Conservation (phyloP, 1,140 invertebrate genomes). For the Neodiprion virginianus region DNA sequence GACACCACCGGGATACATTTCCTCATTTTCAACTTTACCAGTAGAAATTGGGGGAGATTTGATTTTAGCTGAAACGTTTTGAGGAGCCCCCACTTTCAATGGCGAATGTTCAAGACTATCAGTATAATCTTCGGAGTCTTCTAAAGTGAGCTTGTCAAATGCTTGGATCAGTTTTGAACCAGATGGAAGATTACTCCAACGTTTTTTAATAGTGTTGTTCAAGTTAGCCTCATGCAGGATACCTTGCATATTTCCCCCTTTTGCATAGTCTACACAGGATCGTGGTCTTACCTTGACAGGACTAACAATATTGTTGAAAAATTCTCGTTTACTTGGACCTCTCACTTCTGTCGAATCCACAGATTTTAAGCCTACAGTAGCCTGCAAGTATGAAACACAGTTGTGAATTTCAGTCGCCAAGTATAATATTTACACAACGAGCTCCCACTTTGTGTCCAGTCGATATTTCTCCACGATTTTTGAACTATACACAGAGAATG, state of each 20-base stretch:
- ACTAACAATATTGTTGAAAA: constrained; percentile 53
- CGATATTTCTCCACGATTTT: constrained; percentile 50
- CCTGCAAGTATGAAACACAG: constrained; percentile 24
- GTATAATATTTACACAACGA: constrained; percentile 52
- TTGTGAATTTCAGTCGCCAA: constrained; percentile 44
- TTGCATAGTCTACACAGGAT: constrained; percentile 68
- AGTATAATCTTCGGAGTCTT: constrained; percentile 76
- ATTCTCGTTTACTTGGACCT: constrained; percentile 60
- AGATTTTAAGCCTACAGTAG: constrained; percentile 37
- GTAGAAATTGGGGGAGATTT: constrained; percentile 17
- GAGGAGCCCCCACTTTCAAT: constrained; percentile 39
- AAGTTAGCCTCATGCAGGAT: constrained; percentile 64
- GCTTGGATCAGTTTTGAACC: constrained; percentile 74
- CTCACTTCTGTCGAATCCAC: constrained; percentile 54
- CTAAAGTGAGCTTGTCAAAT: constrained; percentile 72
- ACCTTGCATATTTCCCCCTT: constrained; percentile 57
- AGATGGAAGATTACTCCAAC: constrained; percentile 71
- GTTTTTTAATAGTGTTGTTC: constrained; percentile 67
- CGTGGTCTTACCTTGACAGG: constrained; percentile 69
- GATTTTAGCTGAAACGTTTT: constrained; percentile 23
- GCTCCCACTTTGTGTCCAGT: no score
- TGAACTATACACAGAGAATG: constrained; percentile 40
- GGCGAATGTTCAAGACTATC: constrained; percentile 73
- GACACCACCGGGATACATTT: constrained; percentile 54
- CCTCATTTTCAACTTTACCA: constrained; percentile 42